Base-by-base conservation (phyloP, 2,113 vertebrate genomes). In the Ceuthmochares aereus region DNA sequence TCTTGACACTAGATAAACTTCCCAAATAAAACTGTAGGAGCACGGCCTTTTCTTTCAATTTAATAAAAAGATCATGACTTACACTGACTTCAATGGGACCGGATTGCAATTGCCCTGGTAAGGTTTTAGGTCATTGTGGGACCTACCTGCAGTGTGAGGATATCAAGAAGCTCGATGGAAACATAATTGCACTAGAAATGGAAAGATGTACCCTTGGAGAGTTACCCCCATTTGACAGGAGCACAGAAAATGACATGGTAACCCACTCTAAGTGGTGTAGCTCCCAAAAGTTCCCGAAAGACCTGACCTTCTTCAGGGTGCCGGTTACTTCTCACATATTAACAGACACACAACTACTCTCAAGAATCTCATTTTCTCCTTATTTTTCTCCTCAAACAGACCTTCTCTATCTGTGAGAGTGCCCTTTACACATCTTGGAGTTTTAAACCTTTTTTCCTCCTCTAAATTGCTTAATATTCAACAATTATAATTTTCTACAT, bases 221-320 rank as follows among this genome's bases (percentile, higher is more conserved):
- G 37, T 32, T 67, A n/a, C 1, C 23, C 49, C n/a, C 27, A 6
- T 16, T 69, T 14, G 52, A 56, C 23, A 52, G 34, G 23, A 58
- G 25, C 67, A 51, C n/a, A 42, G 29, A 45, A 51, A 69, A 45
- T 17, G 4, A 25, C 54, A 20, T 0, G 0, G 54, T 8, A 32
- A 40, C 45, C 32, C 8, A 12, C 34, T 43, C 34, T 60, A 26
- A 37, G n/a, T 9, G 6, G 43, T 12, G 18, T 2, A 56, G 47
- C 52, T 54, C 64, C 25, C 34, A 30, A 32, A 85, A 26, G 15
- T 8, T 47, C 40, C 19, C 42, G 21, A 27, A 81, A 72, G 22
- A 54, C 37, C 19, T 27, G 40, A 26, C 14, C 14, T 34, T 79
- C 43, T 73, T 55, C 45, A 34, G 14, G n/a, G 25, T 36, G 7